A percentile compares a stretch with the other conserved stretches of the same genome.
Conservation (phyloP, 2,797 vertebrate genomes). For the Phataginus tricuspis region DNA sequence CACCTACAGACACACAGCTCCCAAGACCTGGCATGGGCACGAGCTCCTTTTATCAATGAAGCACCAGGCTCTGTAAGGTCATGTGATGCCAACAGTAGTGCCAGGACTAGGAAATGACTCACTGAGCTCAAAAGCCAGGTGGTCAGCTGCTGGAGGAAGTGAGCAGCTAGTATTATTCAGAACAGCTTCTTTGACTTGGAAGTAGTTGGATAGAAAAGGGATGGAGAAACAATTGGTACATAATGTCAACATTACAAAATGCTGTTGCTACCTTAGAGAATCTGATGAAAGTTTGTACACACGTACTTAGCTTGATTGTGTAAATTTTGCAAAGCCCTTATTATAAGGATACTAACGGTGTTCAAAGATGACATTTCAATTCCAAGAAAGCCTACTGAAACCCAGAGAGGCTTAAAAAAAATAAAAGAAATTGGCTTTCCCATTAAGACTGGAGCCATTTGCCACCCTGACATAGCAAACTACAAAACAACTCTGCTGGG, state of each 20-base stretch:
- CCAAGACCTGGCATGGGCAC: too few relatives aligned
- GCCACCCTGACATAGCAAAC: neutral
- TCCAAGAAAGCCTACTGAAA: neutral
- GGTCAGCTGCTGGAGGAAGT: neutral
- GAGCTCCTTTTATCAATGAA: neutral
- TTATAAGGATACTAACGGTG: neutral
- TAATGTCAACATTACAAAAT: neutral
- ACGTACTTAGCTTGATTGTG: neutral
- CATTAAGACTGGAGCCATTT: neutral
- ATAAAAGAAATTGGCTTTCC: neutral
- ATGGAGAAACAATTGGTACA: neutral
- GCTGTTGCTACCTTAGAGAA: neutral
- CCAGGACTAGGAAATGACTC: neutral
- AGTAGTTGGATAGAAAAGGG: neutral
- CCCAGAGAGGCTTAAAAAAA: neutral
- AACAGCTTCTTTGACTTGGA: neutral
- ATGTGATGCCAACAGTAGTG: too few relatives aligned
- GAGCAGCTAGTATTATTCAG: neutral
- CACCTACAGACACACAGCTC: neutral
- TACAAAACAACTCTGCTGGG: neutral
- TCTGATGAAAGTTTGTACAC: neutral
- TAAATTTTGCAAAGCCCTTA: neutral
- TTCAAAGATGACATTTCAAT: neutral
- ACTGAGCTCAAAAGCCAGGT: neutral
- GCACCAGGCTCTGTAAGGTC: neutral